Percentiles rank a stretch among this genome's conserved stretches.
These are phyloP conservation scores for Netelia fuscicornis DNA, from an alignment of 2,888 invertebrate species.

Conservation along the genomic window DNA sequence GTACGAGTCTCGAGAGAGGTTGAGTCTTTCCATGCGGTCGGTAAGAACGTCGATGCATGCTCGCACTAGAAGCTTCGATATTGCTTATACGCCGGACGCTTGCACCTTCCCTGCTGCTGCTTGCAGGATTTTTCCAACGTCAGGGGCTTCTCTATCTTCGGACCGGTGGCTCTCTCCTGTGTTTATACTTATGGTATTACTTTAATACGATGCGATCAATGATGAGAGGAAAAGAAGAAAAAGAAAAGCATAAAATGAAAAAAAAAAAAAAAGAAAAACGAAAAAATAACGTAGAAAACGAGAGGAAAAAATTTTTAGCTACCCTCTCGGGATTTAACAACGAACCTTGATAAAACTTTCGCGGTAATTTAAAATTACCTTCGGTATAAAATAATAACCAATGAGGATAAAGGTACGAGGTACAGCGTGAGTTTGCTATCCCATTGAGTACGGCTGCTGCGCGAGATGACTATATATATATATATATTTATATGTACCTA, in stretches of 20 bases:
- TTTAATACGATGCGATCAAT: conserved; percentile 38
- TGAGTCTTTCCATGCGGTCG: conserved; percentile 55
- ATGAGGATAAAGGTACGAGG: conserved; percentile 32
- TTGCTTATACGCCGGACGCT: conserved; percentile 33
- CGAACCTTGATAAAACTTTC: conserved; percentile 41
- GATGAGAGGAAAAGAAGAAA: neutral
- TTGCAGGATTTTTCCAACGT: conserved; percentile 25
- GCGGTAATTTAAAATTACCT: conserved; percentile 49
- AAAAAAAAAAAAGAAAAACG: neutral
- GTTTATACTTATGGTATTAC: conserved; percentile 56
- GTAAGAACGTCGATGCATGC: conserved; percentile 12
- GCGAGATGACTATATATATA: neutral
- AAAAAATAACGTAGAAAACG: neutral
- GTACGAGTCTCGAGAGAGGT: conserved; percentile 37
- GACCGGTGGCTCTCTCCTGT: conserved; percentile 17
- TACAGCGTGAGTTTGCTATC: conserved; percentile 30
- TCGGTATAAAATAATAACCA: conserved; percentile 54
- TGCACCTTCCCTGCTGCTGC: conserved; percentile 17
- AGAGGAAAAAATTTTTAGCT: conserved; percentile 21
- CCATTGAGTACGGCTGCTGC: conserved; percentile 37
- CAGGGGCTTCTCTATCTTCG: conserved; percentile 23
- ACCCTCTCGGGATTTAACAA: conserved; percentile 20
- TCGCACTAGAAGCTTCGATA: conserved; percentile 43
- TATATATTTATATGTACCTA: neutral
- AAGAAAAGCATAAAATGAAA: conserved; percentile 3